phyloP scores from a whole-genome alignment of 1,140 invertebrate species.

The Arion vulgaris region DNA sequence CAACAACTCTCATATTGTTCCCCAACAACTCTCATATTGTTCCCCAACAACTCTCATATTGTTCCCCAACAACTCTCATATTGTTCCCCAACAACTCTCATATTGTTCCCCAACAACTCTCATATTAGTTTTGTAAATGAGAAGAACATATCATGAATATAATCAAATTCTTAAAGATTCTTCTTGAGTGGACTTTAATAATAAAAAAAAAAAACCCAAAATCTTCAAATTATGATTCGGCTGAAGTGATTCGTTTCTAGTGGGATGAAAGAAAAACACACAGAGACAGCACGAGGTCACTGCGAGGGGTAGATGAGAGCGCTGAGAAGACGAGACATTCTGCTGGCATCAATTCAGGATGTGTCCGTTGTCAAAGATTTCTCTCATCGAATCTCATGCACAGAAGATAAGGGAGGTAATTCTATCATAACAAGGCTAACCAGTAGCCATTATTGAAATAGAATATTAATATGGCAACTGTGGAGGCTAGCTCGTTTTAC shows the following conservation, averaged over 20 bases:
- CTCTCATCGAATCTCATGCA: not conserved
- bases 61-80: no score
- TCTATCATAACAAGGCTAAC: slow-evolving; percentile 3
- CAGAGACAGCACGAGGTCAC: not conserved
- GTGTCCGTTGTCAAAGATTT: not conserved
- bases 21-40: no score
- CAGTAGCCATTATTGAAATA: not conserved
- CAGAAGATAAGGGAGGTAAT: slow-evolving; percentile 1
- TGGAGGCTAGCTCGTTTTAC: not conserved
- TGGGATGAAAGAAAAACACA: not conserved
- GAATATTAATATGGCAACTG: not conserved
- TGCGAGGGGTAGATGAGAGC: not conserved
- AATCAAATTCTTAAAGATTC: no score
- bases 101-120: no score
- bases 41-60: no score
- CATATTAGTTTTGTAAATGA: no score
- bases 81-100: no score
- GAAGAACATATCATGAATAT: no score
- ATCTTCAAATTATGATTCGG: no score
- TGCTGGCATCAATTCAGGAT: slow-evolving; percentile 2
- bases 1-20: no score
- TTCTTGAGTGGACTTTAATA: no score
- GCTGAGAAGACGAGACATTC: not conserved
- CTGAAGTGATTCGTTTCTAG: not conserved
- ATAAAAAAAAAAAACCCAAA: no score